A percentile compares a stretch with the other conserved stretches of the same genome.
phyloP scores from a whole-genome alignment of 1,140 invertebrate genomes.

The Heliconius hewitsoni region DNA sequence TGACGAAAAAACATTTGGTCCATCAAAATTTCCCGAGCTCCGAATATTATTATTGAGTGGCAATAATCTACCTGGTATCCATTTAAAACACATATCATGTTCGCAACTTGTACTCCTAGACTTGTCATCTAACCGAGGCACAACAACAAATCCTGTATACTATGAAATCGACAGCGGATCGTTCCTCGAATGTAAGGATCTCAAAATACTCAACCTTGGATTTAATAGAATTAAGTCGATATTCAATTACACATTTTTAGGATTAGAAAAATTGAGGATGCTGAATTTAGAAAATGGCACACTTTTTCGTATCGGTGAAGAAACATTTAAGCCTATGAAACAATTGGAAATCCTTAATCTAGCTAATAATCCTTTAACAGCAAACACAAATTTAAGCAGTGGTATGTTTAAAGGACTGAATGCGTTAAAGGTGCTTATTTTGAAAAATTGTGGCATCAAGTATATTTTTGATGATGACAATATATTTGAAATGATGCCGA shows the following conservation, averaged over 20 bases:
- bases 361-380: constrained; percentile 79
- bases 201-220: constrained; percentile 71
- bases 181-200: constrained; percentile 55
- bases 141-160: constrained; percentile 63
- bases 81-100: constrained; percentile 71
- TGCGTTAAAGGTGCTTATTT: constrained; percentile 74
- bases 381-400: constrained; percentile 60
- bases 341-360: constrained; percentile 79
- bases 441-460: constrained; percentile 79
- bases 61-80: constrained; percentile 77
- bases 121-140: constrained; percentile 76
- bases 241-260: constrained; percentile 75
- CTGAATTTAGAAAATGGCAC: constrained; percentile 80
- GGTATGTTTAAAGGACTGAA: constrained; percentile 76
- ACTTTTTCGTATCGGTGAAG: constrained; percentile 72
- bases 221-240: constrained; percentile 78
- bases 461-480: constrained; percentile 73
- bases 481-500: constrained; percentile 79
- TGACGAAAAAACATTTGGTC: constrained; percentile 60
- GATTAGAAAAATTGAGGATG: constrained; percentile 71
- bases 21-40: constrained; percentile 73
- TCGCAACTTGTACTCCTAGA: constrained; percentile 76
- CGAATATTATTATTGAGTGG: constrained; percentile 73
- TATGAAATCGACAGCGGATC: constrained; percentile 72
- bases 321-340: constrained; percentile 68